These are phyloP conservation scores for Paralichthys olivaceus DNA, from an alignment of 2,113 vertebrate species.

Conservation along the genomic window DNA sequence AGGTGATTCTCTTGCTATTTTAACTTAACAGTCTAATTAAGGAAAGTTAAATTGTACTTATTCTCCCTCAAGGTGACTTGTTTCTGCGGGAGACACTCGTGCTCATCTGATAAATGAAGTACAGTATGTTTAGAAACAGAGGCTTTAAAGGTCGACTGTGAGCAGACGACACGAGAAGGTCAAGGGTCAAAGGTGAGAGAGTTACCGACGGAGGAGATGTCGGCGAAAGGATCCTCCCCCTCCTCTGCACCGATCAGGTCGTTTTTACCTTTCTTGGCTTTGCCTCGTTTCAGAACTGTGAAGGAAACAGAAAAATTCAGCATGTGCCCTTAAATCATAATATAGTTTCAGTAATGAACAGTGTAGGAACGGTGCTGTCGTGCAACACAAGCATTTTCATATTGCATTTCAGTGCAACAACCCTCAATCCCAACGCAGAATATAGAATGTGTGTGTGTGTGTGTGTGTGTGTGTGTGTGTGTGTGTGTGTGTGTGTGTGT, in stretches of 20 bases:
- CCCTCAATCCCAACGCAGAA: not conserved
- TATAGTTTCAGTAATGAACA: not conserved
- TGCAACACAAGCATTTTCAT: not conserved
- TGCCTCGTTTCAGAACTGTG: slow-evolving; percentile 93
- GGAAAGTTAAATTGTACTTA: slow-evolving; percentile 64
- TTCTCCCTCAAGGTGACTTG: slow-evolving; percentile 39
- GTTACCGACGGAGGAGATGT: slow-evolving; percentile 94
- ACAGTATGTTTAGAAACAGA: not conserved
- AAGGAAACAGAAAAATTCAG: slow-evolving; percentile 14
- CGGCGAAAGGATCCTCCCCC: slow-evolving; percentile 92
- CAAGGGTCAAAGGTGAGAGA: slow-evolving; percentile 34
- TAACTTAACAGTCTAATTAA: slow-evolving; percentile 60
- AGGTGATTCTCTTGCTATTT: slow-evolving; percentile 49
- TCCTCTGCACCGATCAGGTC: slow-evolving; percentile 95
- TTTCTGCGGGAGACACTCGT: not conserved
- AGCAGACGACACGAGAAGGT: slow-evolving; percentile 7
- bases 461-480: slow-evolving; percentile 9
- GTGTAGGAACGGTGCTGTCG: not conserved
- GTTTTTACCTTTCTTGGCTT: slow-evolving; percentile 91
- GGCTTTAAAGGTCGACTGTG: slow-evolving; percentile 51
- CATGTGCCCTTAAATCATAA: too few species aligned
- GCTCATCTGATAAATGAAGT: not conserved
- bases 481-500: slow-evolving; percentile 11
- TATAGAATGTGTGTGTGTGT: not conserved
- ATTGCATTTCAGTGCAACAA: not conserved